Conservation (phyloP, 2,113 vertebrate species). For the Archocentrus centrarchus region DNA sequence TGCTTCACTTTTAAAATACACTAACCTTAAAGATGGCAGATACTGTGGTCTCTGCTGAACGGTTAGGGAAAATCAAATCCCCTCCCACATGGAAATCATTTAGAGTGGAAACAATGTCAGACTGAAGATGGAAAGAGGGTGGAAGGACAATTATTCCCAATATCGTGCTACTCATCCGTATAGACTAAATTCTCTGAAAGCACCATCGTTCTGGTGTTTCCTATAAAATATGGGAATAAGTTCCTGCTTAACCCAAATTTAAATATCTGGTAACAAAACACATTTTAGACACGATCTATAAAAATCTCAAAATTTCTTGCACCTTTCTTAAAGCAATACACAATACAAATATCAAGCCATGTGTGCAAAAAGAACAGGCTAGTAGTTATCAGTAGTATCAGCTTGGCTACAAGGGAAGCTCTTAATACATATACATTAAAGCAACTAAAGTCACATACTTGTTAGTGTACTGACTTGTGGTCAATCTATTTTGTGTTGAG, state of each 20-base stretch:
- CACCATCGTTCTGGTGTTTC: not conserved
- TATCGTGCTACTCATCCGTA: not conserved
- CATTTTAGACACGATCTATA: not conserved
- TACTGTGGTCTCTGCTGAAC: not conserved
- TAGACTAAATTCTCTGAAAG: constrained; percentile 1
- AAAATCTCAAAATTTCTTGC: not conserved
- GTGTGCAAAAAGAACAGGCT: not conserved
- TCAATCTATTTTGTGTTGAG: constrained; percentile 35
- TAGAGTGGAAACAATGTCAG: not conserved
- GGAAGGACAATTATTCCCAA: not conserved
- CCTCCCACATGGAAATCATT: not conserved
- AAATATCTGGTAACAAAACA: not conserved
- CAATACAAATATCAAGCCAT: not conserved
- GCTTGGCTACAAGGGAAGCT: not conserved
- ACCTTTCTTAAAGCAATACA: not conserved
- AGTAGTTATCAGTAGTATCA: not conserved
- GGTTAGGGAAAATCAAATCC: too few species aligned
- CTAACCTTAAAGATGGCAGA: not conserved
- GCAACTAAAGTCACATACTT: not conserved
- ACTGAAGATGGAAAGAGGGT: not conserved
- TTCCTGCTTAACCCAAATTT: not conserved
- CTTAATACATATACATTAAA: not conserved
- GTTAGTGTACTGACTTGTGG: constrained; percentile 29
- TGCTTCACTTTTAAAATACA: not conserved
- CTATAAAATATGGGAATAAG: not conserved